Conservation (phyloP, 2,797 vertebrate species). For the Sebastes taczanowskii region DNA sequence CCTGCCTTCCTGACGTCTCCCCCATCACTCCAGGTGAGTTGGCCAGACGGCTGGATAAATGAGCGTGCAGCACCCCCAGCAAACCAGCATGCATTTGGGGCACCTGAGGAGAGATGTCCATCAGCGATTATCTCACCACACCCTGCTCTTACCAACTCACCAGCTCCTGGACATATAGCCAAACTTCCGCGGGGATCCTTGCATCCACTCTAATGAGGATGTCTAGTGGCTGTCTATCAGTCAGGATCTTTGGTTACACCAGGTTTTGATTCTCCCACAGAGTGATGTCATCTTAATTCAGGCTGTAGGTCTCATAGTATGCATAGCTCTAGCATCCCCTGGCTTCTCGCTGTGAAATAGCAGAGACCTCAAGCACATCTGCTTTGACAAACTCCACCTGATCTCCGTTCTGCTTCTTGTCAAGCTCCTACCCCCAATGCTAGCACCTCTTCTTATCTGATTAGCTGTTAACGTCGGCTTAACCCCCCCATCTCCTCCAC, state of each 20-base stretch:
- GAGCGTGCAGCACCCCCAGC: conserved; percentile 76
- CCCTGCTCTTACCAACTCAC: conserved; percentile 37
- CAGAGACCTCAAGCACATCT: conserved; percentile 30
- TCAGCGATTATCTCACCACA: conserved; percentile 74
- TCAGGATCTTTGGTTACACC: conserved; percentile 3
- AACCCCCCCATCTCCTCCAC: conserved; percentile 45
- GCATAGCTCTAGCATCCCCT: conserved; percentile 63
- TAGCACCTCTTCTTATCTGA: conserved; percentile 64
- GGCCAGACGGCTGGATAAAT: conserved; percentile 88
- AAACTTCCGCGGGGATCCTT: conserved; percentile 17
- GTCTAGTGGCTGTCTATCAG: conserved; percentile 28
- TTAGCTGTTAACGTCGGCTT: conserved; percentile 82
- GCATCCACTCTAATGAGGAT: conserved; percentile 21
- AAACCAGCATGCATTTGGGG: conserved; percentile 70
- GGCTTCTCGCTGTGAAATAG: conserved; percentile 62
- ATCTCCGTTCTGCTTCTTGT: conserved; percentile 52
- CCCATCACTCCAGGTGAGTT: conserved; percentile 87
- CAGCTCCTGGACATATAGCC: conserved; percentile 2
- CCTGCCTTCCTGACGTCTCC: conserved; percentile 88
- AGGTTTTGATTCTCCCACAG: conserved; percentile 30
- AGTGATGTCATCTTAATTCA: conserved; percentile 57
- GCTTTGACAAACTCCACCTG: conserved; percentile 50
- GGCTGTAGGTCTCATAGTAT: conserved; percentile 20
- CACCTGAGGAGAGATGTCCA: conserved; percentile 78
- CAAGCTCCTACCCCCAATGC: conserved; percentile 33